Evolutionary conservation across 2,888 invertebrate genomes (phyloP), one percentile per base, ranked within the genome.

Genomic region (Thera obeliscata): DNA sequence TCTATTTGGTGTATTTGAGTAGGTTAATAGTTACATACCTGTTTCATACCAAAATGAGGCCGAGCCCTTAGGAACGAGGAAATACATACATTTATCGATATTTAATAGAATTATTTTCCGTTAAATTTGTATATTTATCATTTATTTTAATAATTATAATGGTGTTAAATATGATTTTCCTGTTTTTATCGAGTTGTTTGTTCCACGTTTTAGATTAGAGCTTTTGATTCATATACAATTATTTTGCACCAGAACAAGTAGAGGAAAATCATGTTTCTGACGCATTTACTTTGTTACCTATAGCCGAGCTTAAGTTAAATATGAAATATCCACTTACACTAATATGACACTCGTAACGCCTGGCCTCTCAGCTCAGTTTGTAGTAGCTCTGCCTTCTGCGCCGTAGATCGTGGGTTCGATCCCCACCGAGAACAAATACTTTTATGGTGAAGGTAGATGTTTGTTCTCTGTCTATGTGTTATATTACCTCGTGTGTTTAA

Each of bases 61-160:
- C 8, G 60, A 60, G 3, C 55, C 68, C 11, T 61, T 58, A 57
- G 43, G 66, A 35, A 79, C 61, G 49, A 81, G 82, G 82, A 82
- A 80, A 82, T 67, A 72, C 55, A 12, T 2, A 9, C 1, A 70
- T 67, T 72, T 75, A 85, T 85, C 79, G 80, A 78, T 80, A 68
- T 72, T 76, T 76, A 72, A 74, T 73, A 59, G 64, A 69, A 70
- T 74, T 76, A 82, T 84, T 79, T 83, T 81, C 85, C 86, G 83
- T 79, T 74, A 84, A 83, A 84, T 83, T 79, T 64, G 73, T 76
- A 64, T 59, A 61, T 67, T 77, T 78, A 78, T 78, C 75, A 76
- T 79, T 81, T 78, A 76, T 78, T 74, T 67, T 75, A 79, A 22
- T 22, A 22, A 76, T 78, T 78, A 80, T 78, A 82, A 78, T 80